Percentiles rank a stretch among this genome's conserved stretches.
These are phyloP conservation scores for Mystacornis crossleyi DNA, from an alignment of 2,113 vertebrate species.

Conservation along the genomic window DNA sequence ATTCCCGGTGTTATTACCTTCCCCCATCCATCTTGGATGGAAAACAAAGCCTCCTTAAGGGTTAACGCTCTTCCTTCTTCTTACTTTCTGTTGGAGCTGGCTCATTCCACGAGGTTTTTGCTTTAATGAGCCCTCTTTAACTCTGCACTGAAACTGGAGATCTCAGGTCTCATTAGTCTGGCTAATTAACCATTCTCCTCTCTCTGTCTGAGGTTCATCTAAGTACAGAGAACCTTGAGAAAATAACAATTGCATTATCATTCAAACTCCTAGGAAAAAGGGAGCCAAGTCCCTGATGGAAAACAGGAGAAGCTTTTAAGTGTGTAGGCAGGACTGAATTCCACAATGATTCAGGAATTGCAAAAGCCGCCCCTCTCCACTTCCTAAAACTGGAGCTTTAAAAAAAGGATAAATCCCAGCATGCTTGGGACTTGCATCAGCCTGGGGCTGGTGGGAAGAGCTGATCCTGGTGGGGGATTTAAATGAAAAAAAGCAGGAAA, in stretches of 20 bases:
- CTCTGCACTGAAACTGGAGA: not conserved
- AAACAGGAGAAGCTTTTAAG: not conserved
- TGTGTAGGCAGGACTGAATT: not conserved
- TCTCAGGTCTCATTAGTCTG: constrained; percentile 38
- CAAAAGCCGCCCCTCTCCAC: not conserved
- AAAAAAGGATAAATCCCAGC: not conserved
- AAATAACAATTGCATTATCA: not conserved
- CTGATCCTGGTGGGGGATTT: not conserved
- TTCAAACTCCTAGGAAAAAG: not conserved
- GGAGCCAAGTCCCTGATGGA: not conserved
- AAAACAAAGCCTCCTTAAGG: not conserved
- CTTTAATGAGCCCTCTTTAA: constrained; percentile 30
- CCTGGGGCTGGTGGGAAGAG: not conserved
- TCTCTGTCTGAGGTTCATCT: not conserved
- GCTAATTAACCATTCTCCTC: constrained; percentile 42
- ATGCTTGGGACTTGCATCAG: not conserved
- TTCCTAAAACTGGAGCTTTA: not conserved
- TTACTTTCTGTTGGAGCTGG: not conserved
- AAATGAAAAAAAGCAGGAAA: not conserved
- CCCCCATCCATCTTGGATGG: not conserved
- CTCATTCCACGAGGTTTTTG: not conserved
- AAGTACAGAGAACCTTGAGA: not conserved
- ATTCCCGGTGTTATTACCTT: not conserved
- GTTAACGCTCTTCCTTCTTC: not conserved
- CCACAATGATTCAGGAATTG: not conserved